Evolutionary conservation across 64 coral and sea anemone species (phyloP), one percentile per base, ranked within the genome.

Genomic region (Stylophora pistillata): DNA sequence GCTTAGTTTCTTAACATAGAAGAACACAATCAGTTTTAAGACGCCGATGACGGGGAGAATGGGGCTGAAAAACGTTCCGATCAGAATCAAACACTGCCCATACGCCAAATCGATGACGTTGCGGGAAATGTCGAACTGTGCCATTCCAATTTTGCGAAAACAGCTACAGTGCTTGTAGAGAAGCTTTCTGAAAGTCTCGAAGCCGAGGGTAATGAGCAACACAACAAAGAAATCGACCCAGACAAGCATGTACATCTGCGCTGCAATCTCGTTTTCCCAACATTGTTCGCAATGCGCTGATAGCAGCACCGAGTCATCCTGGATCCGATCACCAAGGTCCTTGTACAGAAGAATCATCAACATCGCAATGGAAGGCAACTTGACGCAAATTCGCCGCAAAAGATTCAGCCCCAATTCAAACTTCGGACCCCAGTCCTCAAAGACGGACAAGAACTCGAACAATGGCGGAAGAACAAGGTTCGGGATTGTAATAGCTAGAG

Each of bases 231-330:
- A 87, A 53, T 97, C 95, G 13, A 97, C 89, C 95, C 95, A 97
- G 12, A 97, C 82, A 23, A 97, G 61, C 95, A 97, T 97, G 61
- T 97, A 97, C 95, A 97, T 97, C 57, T 97, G 95, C 12, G 95
- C 91, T 4, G 95, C 91, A 6, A 97, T 82, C 15, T 93, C 95
- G 59, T 97, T 93, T 72, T 97, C 95, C 95, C 95, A 97, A n/a
- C 95, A 97, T 10, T 15, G 84, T 32, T 73, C 29, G 70, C 95
- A 96, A 12, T 91, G 87, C 15, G 86, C 66, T 31, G 83, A 72
- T 9, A 87, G 59, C 41, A 18, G 33, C 1, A 27, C 4, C 28
- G 62, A 21, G 1, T 26, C 13, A 12, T 91, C 72, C 79, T 76
- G 56, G 13, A 72, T 64, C 11, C 61, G 72, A 53, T 92, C 74